Base-by-base conservation (phyloP, 2,888 invertebrate genomes). In the Euzetes globulus region DNA sequence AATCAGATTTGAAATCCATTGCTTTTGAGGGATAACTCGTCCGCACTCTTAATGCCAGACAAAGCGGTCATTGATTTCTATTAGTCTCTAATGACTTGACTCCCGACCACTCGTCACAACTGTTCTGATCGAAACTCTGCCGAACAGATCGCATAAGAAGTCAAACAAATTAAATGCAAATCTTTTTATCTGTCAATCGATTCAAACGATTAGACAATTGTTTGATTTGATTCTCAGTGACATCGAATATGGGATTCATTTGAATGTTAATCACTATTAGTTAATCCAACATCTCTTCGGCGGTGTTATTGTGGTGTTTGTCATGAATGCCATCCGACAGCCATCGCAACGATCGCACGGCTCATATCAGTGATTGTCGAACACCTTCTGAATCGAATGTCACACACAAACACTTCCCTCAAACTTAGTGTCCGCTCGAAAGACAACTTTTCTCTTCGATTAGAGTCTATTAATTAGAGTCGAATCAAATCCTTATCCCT, bases 361-460 rank as follows among this genome's bases (percentile, higher is more conserved):
- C 22, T 55, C 55, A 25, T 25, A 9, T 55, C 55, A 50, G 17
- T 47, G 15, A 47, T 50, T 55, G 22, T 27, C 29, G 25, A 29
- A 58, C 58, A 25, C 27, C 58, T 25, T 22, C 19, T 41, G 41
- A 58, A 58, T 29, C 25, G 13, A 63, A n/a, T 63, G 29, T 33
- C 63, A 63, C 29, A 33, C 63, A 63, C 29, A 33, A 27, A 37
- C 25, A 33, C 15, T 25, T 63, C 63, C 63, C 63, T 63, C 63
- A 63, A 27, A 60, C 9, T 63, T 22, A 22, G 19, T 37, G n/a
- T 27, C 58, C 29, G 13, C 25, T 29, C 25, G 27, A 58, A 58
- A 27, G 29, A 58, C 58, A 58, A 63, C 63, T 55, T 63, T 63
- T 33, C 63, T 63, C 63, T 63, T 33, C 63, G 37, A 63, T 63